These are phyloP conservation scores for Eufriesea mexicana DNA, from an alignment of 1,140 invertebrate genomes.

Conservation along the genomic window DNA sequence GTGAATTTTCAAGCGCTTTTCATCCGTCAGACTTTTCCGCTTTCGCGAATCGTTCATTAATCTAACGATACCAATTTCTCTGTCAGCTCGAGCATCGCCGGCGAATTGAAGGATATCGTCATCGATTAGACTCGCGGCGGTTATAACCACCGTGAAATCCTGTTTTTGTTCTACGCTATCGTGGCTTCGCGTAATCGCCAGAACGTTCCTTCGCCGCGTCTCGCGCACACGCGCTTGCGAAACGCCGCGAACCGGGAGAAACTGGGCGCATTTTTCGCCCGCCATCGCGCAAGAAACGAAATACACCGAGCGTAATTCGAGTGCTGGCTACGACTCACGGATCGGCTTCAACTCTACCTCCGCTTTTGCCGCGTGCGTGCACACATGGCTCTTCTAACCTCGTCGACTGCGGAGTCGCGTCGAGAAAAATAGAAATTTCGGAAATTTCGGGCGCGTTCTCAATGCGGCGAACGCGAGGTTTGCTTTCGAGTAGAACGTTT, in stretches of 20 bases:
- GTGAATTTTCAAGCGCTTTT: too few relatives aligned
- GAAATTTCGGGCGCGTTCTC: too few relatives aligned
- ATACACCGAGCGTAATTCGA: conserved; percentile 43
- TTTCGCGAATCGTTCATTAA: background rate
- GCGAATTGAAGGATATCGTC: background rate
- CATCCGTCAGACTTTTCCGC: background rate
- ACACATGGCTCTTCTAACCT: conserved; percentile 52
- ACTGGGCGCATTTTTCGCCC: conserved; percentile 28
- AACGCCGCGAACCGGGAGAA: background rate
- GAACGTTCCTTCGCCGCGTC: conserved; percentile 7
- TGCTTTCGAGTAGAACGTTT: too few relatives aligned
- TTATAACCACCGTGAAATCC: too few relatives aligned
- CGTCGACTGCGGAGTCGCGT: too few relatives aligned
- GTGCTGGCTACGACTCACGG: conserved; percentile 35
- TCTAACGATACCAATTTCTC: too few relatives aligned
- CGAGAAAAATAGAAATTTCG: too few relatives aligned
- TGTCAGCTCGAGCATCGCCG: too few relatives aligned
- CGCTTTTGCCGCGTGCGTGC: conserved; percentile 40
- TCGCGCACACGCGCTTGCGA: conserved; percentile 15
- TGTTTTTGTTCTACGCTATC: too few relatives aligned
- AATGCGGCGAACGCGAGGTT: too few relatives aligned
- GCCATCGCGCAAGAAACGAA: conserved; percentile 29
- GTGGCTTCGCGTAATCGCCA: background rate
- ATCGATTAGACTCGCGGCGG: background rate
- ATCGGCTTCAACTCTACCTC: conserved; percentile 25